Percentiles rank a stretch among this genome's conserved stretches.
Evolutionary conservation across 1,140 invertebrate genomes (phyloP).

Genomic region (Zophobas morio): DNA sequence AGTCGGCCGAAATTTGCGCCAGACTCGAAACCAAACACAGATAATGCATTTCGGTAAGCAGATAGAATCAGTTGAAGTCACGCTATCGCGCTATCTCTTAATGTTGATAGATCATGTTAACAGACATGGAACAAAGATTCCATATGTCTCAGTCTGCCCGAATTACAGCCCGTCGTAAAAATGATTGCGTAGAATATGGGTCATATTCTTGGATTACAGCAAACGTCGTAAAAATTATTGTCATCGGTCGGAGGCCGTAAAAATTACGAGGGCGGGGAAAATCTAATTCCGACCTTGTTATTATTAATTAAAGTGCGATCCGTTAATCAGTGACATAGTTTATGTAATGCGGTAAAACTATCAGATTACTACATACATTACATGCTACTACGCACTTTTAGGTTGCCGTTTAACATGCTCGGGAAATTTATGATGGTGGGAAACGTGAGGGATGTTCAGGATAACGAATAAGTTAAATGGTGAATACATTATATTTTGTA

Average conservation of each 20-base stretch:
- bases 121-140: constrained; percentile 12
- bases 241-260: background rate
- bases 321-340: background rate
- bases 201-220: constrained; percentile 10
- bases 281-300: constrained; percentile 9
- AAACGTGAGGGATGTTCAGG: constrained; percentile 19
- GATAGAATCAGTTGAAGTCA: constrained; percentile 34
- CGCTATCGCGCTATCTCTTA: constrained; percentile 25
- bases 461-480: constrained; percentile 35
- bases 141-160: background rate
- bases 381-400: constrained; percentile 25
- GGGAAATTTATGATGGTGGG: constrained; percentile 29
- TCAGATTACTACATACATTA: constrained; percentile 30
- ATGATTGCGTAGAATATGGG: constrained; percentile 15
- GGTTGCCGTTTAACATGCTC: constrained; percentile 23
- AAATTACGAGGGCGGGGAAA: background rate
- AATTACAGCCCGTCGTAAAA: background rate
- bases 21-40: constrained; percentile 10
- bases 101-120: constrained; percentile 21
- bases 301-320: background rate
- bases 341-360: constrained; percentile 9
- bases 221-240: constrained; percentile 22
- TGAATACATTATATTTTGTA: constrained; percentile 24
- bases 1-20: no score
- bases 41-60: constrained; percentile 27